phyloP scores from a whole-genome alignment of 2,113 vertebrate species.

The Sebastes schlegelii region DNA sequence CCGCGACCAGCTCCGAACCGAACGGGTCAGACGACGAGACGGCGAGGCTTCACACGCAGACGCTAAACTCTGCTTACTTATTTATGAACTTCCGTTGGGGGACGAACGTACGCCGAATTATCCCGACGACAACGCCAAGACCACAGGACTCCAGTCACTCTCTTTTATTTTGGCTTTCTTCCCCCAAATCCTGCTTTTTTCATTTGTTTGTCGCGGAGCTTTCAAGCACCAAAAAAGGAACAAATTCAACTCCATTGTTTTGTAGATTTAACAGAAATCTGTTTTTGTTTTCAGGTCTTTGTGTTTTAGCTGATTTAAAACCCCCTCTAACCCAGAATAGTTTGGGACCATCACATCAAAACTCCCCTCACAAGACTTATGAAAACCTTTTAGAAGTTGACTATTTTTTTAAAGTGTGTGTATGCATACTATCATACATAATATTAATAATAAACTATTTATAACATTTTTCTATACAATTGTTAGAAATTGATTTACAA shows the following conservation, averaged over 20 bases:
- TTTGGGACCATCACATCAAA: constrained; percentile 11
- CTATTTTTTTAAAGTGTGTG: constrained; percentile 46
- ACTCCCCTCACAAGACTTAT: background rate
- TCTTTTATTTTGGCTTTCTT: constrained; percentile 8
- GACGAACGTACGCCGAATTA: constrained; percentile 6
- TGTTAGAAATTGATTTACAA: constrained; percentile 20
- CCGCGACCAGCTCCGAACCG: constrained; percentile 17
- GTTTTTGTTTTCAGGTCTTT: constrained; percentile 23
- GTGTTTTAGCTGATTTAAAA: constrained; percentile 33
- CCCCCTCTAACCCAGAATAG: background rate
- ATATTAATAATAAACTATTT: constrained; percentile 46
- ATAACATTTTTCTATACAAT: constrained; percentile 28
- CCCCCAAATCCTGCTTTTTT: background rate
- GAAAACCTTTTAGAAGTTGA: constrained; percentile 22
- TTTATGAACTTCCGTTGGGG: constrained; percentile 45
- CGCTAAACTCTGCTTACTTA: constrained; percentile 45
- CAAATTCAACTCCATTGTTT: background rate
- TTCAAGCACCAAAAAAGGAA: constrained; percentile 6
- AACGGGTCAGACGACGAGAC: background rate
- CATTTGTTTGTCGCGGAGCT: constrained; percentile 17
- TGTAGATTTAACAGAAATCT: constrained; percentile 12
- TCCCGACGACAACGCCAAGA: constrained; percentile 2
- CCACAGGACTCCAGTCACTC: constrained; percentile 21
- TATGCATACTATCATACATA: constrained; percentile 56
- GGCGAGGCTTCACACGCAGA: constrained; percentile 19